Evolutionary conservation across 2,797 vertebrate species (phyloP).

Genomic region (Pipistrellus pygmaeus): DNA sequence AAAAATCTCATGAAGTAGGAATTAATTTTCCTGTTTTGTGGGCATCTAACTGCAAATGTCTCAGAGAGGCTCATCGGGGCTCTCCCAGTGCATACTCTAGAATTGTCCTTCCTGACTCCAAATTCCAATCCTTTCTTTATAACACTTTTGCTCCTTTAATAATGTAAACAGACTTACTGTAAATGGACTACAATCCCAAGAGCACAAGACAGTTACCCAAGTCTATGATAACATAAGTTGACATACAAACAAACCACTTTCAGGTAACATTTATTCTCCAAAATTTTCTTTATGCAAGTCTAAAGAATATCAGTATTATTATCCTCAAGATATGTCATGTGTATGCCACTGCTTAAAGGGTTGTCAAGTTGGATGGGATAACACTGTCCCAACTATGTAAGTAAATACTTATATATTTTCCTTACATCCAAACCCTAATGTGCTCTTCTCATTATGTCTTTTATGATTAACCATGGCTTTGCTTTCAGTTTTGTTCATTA

Average conservation of each 20-base stretch:
- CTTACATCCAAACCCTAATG: slow-evolving; percentile 30
- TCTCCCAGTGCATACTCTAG: background rate
- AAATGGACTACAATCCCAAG: background rate
- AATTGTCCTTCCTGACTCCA: background rate
- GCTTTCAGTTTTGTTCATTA: slow-evolving; percentile 76
- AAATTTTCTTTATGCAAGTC: background rate
- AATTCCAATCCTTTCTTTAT: background rate
- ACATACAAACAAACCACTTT: background rate
- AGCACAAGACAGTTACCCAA: background rate
- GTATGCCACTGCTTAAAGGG: background rate
- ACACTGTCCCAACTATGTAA: background rate
- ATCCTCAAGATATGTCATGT: background rate
- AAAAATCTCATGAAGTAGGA: background rate
- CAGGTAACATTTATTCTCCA: background rate
- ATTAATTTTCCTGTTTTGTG: background rate
- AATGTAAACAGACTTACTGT: background rate
- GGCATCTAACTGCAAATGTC: background rate
- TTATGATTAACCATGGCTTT: slow-evolving; percentile 68
- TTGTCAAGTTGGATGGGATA: background rate
- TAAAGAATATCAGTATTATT: background rate
- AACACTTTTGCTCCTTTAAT: background rate
- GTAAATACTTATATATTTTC: background rate
- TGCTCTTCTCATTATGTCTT: slow-evolving; percentile 47
- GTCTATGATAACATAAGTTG: background rate
- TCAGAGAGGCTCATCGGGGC: background rate